These are phyloP conservation scores for Meliscaeva auricollis DNA, from an alignment of 2,888 invertebrate species.

Conservation along the genomic window DNA sequence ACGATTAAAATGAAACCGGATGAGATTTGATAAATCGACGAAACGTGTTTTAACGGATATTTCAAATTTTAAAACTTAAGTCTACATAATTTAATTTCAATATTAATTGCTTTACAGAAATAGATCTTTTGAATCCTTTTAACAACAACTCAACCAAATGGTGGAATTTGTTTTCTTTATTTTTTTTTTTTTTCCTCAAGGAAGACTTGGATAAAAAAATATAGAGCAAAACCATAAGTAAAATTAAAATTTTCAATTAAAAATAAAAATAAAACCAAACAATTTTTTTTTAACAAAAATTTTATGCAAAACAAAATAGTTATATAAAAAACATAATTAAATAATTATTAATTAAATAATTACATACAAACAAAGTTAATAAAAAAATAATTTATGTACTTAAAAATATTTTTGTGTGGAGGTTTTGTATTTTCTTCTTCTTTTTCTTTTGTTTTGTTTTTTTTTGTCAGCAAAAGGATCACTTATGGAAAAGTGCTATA, in stretches of 20 bases:
- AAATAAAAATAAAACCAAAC: slow-evolving; percentile 21
- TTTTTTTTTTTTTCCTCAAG: slow-evolving; percentile 42
- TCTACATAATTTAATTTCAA: neutral
- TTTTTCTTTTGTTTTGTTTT: slow-evolving; percentile 9
- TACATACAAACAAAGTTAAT: neutral
- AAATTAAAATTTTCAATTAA: neutral
- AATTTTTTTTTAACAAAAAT: slow-evolving; percentile 28
- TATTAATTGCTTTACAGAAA: neutral
- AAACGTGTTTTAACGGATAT: too few relatives aligned
- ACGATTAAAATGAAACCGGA: too few relatives aligned
- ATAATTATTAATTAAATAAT: neutral
- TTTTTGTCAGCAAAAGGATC: slow-evolving; percentile 27
- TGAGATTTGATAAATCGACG: too few relatives aligned
- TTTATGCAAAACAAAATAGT: slow-evolving; percentile 63
- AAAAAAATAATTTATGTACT: slow-evolving; percentile 50
- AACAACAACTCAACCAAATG: slow-evolving; percentile 27
- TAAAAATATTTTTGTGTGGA: slow-evolving; percentile 46
- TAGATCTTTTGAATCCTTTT: neutral
- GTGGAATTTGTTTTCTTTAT: slow-evolving; percentile 21
- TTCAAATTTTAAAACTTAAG: too few relatives aligned
- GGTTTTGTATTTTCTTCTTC: slow-evolving; percentile 8
- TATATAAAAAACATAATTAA: slow-evolving; percentile 22
- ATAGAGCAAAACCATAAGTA: neutral
- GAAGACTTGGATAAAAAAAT: slow-evolving; percentile 57
- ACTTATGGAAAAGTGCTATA: slow-evolving; percentile 46